Evolutionary conservation across 2,113 vertebrate genomes (phyloP).

Genomic region (Hippocampus barbouri): DNA sequence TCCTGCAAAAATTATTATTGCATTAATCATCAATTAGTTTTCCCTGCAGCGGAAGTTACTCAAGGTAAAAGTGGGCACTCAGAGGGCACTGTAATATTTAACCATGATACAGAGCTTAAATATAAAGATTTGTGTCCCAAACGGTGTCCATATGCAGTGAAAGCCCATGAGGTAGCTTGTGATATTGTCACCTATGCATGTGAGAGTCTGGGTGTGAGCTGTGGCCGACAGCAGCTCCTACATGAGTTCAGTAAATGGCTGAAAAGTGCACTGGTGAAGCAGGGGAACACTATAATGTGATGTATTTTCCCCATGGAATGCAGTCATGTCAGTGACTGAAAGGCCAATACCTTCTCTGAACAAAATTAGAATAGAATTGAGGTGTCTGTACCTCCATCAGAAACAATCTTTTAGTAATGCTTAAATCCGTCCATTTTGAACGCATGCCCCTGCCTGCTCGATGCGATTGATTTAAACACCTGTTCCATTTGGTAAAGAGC

Average conservation of each 20-base stretch:
- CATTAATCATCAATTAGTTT: neutral
- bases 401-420: constrained; percentile 38
- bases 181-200: neutral
- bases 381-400: constrained; percentile 32
- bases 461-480: constrained; percentile 54
- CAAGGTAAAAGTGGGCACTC: neutral
- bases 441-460: constrained; percentile 30
- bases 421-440: constrained; percentile 25
- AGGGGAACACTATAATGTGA: too few relatives aligned
- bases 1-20: neutral
- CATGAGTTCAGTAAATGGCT: too few relatives aligned
- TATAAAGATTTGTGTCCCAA: neutral
- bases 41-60: neutral
- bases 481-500: constrained; percentile 52
- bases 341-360: constrained; percentile 8
- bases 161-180: too few relatives aligned
- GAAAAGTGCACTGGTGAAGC: too few relatives aligned
- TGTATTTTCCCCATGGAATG: neutral
- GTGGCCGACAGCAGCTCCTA: neutral
- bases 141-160: too few relatives aligned
- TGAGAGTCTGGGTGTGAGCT: neutral
- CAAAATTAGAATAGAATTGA: constrained; percentile 29
- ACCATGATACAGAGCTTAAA: neutral
- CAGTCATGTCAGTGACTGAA: neutral
- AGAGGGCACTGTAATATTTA: neutral